These are phyloP conservation scores for Sycobia sp. DNA, from an alignment of 1,140 invertebrate species.

Conservation along the genomic window DNA sequence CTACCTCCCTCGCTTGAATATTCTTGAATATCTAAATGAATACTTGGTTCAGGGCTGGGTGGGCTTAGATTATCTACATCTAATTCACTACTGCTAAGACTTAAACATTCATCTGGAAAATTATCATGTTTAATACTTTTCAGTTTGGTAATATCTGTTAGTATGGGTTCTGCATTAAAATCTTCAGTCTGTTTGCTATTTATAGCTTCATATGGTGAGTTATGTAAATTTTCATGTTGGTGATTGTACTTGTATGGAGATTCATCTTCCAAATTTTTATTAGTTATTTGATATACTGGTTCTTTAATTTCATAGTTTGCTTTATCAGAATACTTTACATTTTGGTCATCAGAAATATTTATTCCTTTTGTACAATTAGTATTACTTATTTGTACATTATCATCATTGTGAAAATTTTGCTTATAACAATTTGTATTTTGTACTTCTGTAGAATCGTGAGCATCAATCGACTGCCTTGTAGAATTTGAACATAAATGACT, in stretches of 20 bases:
- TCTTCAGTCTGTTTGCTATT: background rate
- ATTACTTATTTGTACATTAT: conserved; percentile 12
- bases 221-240: conserved; percentile 2
- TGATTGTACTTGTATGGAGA: conserved; percentile 6
- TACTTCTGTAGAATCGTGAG: conserved; percentile 12
- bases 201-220: background rate
- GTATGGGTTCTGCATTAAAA: conserved; percentile 9
- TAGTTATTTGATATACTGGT: background rate
- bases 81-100: conserved; percentile 64
- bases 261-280: background rate
- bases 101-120: conserved; percentile 58
- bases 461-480: conserved; percentile 30
- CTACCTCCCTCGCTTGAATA: conserved; percentile 64
- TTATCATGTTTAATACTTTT: conserved; percentile 30
- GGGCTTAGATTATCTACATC: conserved; percentile 61
- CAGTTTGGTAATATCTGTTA: conserved; percentile 16
- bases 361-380: background rate
- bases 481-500: conserved; percentile 42
- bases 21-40: conserved; percentile 68
- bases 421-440: conserved; percentile 15
- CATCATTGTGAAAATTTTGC: background rate
- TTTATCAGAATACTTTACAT: background rate
- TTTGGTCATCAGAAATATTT: conserved; percentile 1
- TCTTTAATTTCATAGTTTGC: conserved; percentile 10
- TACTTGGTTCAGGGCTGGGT: conserved; percentile 66